These are phyloP conservation scores for Dallia pectoralis DNA, from an alignment of 2,797 vertebrate species.

Conservation along the genomic window DNA sequence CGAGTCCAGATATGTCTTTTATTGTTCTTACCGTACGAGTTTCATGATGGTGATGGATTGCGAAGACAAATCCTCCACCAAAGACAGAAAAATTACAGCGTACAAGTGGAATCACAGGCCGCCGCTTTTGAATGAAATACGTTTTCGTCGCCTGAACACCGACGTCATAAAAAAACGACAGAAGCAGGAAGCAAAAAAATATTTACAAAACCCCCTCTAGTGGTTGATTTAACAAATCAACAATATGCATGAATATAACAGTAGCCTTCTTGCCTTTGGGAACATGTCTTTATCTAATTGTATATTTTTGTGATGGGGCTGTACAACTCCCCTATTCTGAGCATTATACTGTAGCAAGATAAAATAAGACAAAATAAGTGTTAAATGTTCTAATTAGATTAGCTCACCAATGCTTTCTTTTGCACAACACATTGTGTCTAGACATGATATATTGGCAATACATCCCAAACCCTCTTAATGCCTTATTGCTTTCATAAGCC, in stretches of 20 bases:
- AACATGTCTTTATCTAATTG: not conserved
- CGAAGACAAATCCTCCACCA: slow-evolving; percentile 63
- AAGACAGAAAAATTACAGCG: slow-evolving; percentile 70
- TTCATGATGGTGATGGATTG: slow-evolving; percentile 72
- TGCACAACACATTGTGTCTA: too few relatives aligned
- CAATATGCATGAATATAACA: not conserved
- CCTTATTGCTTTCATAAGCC: too few relatives aligned
- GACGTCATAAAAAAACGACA: slow-evolving; percentile 47
- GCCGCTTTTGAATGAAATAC: slow-evolving; percentile 42
- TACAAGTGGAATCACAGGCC: slow-evolving; percentile 51
- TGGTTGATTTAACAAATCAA: not conserved
- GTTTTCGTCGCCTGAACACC: slow-evolving; percentile 36
- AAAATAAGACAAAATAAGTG: not conserved
- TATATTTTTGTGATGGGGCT: not conserved
- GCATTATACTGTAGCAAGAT: not conserved
- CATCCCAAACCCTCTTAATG: too few relatives aligned
- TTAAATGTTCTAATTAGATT: too few relatives aligned
- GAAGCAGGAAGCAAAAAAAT: not conserved
- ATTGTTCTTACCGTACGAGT: slow-evolving; percentile 70
- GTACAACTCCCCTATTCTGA: not conserved
- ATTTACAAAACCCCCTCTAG: not conserved
- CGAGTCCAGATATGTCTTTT: rapidly evolving
- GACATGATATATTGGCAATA: too few relatives aligned
- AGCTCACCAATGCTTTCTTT: too few relatives aligned
- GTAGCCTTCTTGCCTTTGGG: not conserved